Percentiles rank a stretch among this genome's conserved stretches.
phyloP scores from a whole-genome alignment of 2,113 vertebrate species.

The Sorex araneus region DNA sequence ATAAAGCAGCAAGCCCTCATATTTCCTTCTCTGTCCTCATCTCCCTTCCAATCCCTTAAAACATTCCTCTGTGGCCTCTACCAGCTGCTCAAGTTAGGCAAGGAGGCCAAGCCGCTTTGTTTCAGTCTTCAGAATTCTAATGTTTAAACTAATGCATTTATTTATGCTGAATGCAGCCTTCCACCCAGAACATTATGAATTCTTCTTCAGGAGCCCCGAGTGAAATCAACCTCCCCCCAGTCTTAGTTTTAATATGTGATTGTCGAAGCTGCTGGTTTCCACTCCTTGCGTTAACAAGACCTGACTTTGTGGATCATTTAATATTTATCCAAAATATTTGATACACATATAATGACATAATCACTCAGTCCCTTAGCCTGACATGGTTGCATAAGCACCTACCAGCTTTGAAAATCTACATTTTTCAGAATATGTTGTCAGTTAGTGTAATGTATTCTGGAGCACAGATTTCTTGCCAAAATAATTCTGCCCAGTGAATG shows the following conservation, averaged over 20 bases:
- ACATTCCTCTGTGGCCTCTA: neutral
- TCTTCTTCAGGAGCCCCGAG: slow-evolving; percentile 55
- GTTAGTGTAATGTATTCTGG: slow-evolving; percentile 79
- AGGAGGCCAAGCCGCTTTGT: neutral
- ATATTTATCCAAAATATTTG: slow-evolving; percentile 68
- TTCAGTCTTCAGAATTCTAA: slow-evolving; percentile 40
- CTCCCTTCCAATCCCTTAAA: neutral
- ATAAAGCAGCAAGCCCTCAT: neutral
- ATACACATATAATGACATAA: slow-evolving; percentile 43
- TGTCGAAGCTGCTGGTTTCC: neutral
- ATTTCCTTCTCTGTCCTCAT: neutral
- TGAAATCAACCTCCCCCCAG: slow-evolving; percentile 50
- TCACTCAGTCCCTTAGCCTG: slow-evolving; percentile 35
- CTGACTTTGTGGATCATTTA: slow-evolving; percentile 50
- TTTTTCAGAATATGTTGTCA: slow-evolving; percentile 54
- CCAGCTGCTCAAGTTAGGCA: neutral
- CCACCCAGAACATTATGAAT: slow-evolving; percentile 59
- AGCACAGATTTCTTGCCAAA: slow-evolving; percentile 82
- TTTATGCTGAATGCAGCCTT: slow-evolving; percentile 75
- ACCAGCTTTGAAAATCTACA: slow-evolving; percentile 40
- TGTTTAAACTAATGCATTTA: slow-evolving; percentile 62
- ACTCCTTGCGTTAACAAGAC: slow-evolving; percentile 33
- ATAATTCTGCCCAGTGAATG: slow-evolving; percentile 77
- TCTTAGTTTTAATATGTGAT: neutral
- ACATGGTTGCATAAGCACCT: slow-evolving; percentile 16